A percentile compares a stretch with the other conserved stretches of the same genome.
These are phyloP conservation scores for Alethe diademata DNA, from an alignment of 2,113 vertebrate species.

Conservation along the genomic window DNA sequence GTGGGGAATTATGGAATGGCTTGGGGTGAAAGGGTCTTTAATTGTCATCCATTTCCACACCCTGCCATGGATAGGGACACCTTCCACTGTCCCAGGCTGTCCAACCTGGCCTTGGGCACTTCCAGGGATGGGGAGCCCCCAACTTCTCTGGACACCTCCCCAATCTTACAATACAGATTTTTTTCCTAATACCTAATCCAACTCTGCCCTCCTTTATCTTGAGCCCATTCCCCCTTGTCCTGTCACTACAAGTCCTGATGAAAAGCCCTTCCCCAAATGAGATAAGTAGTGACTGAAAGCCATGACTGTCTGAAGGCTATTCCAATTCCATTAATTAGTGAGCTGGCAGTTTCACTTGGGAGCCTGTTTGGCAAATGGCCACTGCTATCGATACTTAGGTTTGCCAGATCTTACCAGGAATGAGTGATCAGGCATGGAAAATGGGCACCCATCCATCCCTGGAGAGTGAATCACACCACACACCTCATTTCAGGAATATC, in stretches of 20 bases:
- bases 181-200: background rate
- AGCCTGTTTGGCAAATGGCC: background rate
- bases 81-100: background rate
- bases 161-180: background rate
- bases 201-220: background rate
- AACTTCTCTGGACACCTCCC: background rate
- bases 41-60: background rate
- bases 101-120: background rate
- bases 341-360: background rate
- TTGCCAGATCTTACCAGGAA: conserved; percentile 20
- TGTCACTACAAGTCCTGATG: background rate
- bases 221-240: background rate
- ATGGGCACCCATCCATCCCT: background rate
- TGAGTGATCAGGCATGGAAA: background rate
- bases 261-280: background rate
- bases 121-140: accelerated
- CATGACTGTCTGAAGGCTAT: background rate
- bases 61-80: background rate
- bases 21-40: background rate
- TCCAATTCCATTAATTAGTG: background rate
- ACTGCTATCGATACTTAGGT: background rate
- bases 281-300: background rate
- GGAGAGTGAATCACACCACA: background rate
- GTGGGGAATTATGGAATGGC: background rate
- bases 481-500: background rate